These are phyloP conservation scores for Caloenas nicobarica DNA, from an alignment of 2,113 vertebrate species.

Conservation along the genomic window DNA sequence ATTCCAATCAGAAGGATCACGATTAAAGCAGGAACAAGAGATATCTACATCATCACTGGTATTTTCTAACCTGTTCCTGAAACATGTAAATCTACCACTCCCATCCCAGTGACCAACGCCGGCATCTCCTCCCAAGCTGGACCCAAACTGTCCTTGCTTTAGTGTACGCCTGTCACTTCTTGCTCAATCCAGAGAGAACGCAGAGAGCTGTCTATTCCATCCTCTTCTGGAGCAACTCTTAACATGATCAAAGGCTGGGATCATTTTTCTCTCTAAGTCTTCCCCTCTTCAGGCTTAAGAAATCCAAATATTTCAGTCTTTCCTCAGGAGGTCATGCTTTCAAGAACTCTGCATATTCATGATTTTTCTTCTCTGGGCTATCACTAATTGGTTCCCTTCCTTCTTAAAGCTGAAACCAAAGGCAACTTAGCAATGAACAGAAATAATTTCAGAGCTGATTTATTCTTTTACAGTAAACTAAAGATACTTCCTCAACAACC, in stretches of 20 bases:
- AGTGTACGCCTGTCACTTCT: neutral
- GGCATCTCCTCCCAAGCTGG: neutral
- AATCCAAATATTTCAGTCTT: neutral
- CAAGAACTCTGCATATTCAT: slow-evolving; percentile 42
- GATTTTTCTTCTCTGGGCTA: slow-evolving; percentile 43
- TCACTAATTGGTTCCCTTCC: slow-evolving; percentile 13
- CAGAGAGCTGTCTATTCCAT: neutral
- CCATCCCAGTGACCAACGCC: neutral
- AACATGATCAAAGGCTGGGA: neutral
- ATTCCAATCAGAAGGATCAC: neutral
- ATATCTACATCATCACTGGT: neutral
- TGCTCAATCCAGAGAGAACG: neutral
- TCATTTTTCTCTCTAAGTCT: neutral
- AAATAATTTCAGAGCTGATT: neutral
- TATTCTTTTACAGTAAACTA: neutral
- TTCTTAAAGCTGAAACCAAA: slow-evolving; percentile 19
- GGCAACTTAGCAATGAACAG: neutral
- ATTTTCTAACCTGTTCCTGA: neutral
- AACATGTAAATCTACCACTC: neutral
- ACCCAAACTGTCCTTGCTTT: neutral
- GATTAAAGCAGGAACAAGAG: neutral
- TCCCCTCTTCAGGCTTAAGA: slow-evolving; percentile 13
- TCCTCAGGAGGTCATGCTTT: slow-evolving; percentile 32
- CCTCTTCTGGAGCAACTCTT: neutral
- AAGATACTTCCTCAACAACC: neutral